Base-by-base conservation (phyloP, 2,113 vertebrate species). In the Megalops atlanticus region DNA sequence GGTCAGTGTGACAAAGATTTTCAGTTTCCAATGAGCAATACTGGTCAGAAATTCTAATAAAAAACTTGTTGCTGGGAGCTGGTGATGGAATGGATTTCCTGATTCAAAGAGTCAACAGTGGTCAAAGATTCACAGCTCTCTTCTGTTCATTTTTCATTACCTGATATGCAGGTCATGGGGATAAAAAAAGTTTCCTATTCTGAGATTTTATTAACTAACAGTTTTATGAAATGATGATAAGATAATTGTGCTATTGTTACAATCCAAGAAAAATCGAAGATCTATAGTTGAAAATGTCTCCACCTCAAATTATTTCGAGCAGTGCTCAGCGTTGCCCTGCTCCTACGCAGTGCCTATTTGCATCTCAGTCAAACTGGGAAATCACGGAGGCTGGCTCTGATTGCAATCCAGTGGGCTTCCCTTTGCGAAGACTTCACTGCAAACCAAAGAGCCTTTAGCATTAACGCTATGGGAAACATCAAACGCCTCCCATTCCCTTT, bases 301-400 rank as follows among this genome's bases (percentile, higher is more conserved):
- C 31, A 10, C 24, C 31, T 21, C n/a, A 31, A 10, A 24, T 27
- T n/a, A 64, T 64, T 64, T 64, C 2, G 31, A 27, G 54, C n/a
- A 64, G n/a, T 64, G 3, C 16, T 58, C 52, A 58, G 54, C 31
- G 54, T n/a, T 64, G 6, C 10, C 35, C 16, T 40, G 14, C 72
- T 74, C 72, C 72, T 74, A 74, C 24, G 8, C 40, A 74, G 5
- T n/a, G 41, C 39, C 72, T 7, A 43, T 74, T 41, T 74, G 21
- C 14, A 74, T 74, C 39, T 74, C 72, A 41, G 39, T 24, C 72
- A 41, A 12, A 14, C 10, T 2, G 24, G 72, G 18, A 74, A 27
- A 14, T 41, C 21, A 74, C 8, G 16, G 8, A 41, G 40, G 39
- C 2, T 8, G 38, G 18, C 15, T 27, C 36, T 74, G 12, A 74